Base-by-base conservation (phyloP, 2,888 invertebrate species). In the Apotomis capreana region DNA sequence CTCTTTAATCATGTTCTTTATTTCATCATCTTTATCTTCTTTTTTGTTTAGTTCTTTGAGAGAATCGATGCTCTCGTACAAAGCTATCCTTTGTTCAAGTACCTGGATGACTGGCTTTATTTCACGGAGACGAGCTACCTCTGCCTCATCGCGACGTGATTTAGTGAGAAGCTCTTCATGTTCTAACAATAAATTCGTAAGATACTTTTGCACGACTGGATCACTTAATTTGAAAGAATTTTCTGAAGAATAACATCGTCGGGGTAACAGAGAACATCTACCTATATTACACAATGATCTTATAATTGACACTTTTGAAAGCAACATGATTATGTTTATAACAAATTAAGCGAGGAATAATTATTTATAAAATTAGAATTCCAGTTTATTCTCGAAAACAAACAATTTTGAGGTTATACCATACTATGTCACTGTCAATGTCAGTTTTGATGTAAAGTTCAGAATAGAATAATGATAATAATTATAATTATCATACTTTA, bases 1-100 rank as follows among this genome's bases (percentile, higher is more conserved):
- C 81, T 96, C 96, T 78, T 94, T 94, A 6, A 95, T 95, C 78
- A 97, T 90, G 72, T 94, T 88, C 70, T 94, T 94, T 87, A 97
- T 95, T 78, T 96, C 96, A 5, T 78, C 79, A 68, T 94, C 92
- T 68, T 96, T 95, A 55, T 89, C 88, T 74, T 95, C 95, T 40
- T 87, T 88, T 77, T 94, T 93, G 76, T 95, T 94, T 4, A 97
- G 88, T 61, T 96, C 96, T 75, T 94, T 93, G 10, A 96, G 88
- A 49, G 93, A 94, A 15, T 93, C 90, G 8, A 96, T 94, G 80
- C 95, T 95, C 26, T 95, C 94, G 55, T 94, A 87, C 37, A 96
- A 81, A 5, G 87, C 82, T 57, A 94, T 89, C 76, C 96, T 93
- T 78, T 95, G 89, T 63, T 95, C 93, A 5, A 96, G 83, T 6